phyloP scores from a whole-genome alignment of 92 coral and sea anemone genomes.

The Galaxea fascicularis region DNA sequence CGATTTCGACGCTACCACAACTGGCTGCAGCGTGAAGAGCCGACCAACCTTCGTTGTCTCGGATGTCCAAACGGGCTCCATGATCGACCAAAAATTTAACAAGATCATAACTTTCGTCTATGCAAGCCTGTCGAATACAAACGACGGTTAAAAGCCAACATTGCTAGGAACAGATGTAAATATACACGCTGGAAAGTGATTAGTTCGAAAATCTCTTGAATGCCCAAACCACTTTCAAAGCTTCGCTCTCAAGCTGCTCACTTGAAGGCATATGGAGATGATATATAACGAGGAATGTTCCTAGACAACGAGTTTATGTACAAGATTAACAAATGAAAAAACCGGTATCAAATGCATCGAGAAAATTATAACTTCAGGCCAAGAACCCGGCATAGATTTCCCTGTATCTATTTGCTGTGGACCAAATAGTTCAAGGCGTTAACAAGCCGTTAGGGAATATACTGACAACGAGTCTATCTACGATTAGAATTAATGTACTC shows the following conservation, averaged over 20 bases:
- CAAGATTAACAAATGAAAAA: conserved; percentile 1
- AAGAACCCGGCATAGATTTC: conserved; percentile 60
- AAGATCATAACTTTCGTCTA: conserved; percentile 92
- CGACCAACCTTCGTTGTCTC: conserved; percentile 99
- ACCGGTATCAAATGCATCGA: conserved; percentile 12
- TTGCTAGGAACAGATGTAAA: conserved; percentile 75
- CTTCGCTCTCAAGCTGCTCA: conserved; percentile 36
- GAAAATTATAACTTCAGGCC: conserved; percentile 23
- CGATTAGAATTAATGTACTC: not conserved
- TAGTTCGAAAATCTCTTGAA: conserved; percentile 65
- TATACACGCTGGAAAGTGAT: conserved; percentile 65
- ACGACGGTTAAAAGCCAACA: conserved; percentile 54
- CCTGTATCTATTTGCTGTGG: conserved; percentile 70
- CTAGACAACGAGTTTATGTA: conserved; percentile 17
- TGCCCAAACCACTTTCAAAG: conserved; percentile 37
- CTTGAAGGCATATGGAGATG: conserved; percentile 40
- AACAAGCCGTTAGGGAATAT: conserved; percentile 31
- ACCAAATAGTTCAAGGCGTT: conserved; percentile 52
- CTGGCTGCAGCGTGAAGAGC: conserved; percentile 99
- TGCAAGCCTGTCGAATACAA: conserved; percentile 87
- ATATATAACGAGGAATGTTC: conserved; percentile 46
- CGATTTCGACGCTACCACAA: conserved; percentile 97
- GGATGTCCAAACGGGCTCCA: conserved; percentile 91
- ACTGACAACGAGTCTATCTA: conserved; percentile 1
- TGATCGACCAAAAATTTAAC: conserved; percentile 88